Evolutionary conservation across 2,113 vertebrate genomes (phyloP).

Genomic region (Prionailurus bengalensis): DNA sequence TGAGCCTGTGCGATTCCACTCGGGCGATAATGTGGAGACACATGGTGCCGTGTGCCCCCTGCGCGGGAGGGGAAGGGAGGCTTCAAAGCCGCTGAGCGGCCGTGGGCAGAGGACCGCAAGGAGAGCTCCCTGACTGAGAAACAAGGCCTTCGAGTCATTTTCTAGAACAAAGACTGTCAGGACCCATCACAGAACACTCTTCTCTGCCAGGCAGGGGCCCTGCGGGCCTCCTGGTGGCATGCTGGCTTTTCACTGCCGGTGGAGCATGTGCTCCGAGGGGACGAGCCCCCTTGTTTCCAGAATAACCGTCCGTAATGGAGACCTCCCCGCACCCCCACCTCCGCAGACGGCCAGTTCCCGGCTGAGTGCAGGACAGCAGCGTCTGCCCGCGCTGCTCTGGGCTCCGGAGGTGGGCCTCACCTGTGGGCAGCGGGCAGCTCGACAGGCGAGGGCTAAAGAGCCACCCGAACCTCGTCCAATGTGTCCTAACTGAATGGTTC

Average conservation of each 20-base stretch:
- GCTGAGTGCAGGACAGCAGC: rapidly evolving
- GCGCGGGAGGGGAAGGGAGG: rapidly evolving
- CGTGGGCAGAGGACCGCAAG: background rate
- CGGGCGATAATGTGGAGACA: rapidly evolving
- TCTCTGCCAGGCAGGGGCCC: background rate
- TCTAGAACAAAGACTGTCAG: slow-evolving; percentile 6
- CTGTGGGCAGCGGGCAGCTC: background rate
- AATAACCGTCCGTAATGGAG: background rate
- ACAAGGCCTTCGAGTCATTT: background rate
- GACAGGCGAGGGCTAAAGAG: rapidly evolving
- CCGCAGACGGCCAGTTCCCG: background rate
- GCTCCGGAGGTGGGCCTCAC: rapidly evolving
- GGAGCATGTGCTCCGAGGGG: rapidly evolving
- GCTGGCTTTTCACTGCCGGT: background rate
- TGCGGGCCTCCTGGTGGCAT: background rate
- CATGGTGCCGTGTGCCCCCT: rapidly evolving
- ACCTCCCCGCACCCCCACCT: background rate
- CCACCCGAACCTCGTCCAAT: rapidly evolving
- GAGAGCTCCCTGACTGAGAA: background rate
- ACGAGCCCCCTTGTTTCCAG: rapidly evolving
- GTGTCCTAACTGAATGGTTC: rapidly evolving
- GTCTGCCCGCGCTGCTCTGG: rapidly evolving
- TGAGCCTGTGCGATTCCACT: background rate
- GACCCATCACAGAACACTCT: background rate
- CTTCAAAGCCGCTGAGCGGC: rapidly evolving